Percentiles rank a stretch among this genome's conserved stretches.
Evolutionary conservation across 1,140 invertebrate species (phyloP).

Genomic region (Diprion similis): DNA sequence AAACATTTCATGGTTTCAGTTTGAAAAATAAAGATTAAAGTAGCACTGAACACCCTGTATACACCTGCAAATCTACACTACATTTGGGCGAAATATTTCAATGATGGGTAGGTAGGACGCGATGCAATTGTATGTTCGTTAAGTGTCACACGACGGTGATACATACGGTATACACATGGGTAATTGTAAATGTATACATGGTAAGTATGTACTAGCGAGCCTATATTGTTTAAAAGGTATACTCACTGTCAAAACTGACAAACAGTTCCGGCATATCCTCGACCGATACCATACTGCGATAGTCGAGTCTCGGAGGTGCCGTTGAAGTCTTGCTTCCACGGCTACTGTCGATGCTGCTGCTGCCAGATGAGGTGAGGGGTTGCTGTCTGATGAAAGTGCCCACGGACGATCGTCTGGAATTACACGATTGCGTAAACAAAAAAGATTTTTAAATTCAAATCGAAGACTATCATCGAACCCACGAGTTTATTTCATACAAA

Average conservation of each 20-base stretch:
- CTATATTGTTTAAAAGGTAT: constrained; percentile 12
- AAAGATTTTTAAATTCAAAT: too few species aligned
- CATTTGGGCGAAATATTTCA: too few species aligned
- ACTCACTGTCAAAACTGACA: constrained; percentile 93
- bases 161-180: constrained; percentile 7
- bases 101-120: too few species aligned
- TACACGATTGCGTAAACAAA: background rate
- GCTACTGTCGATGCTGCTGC: constrained; percentile 64
- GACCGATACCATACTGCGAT: constrained; percentile 90
- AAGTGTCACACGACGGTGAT: background rate
- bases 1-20: too few species aligned
- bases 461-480: too few species aligned
- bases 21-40: too few species aligned
- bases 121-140: background rate
- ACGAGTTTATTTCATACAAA: too few species aligned
- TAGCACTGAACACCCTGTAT: too few species aligned
- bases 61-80: too few species aligned
- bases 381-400: constrained; percentile 77
- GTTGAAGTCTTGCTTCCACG: constrained; percentile 65
- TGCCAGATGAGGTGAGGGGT: constrained; percentile 56
- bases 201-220: background rate
- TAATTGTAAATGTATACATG: background rate
- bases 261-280: constrained; percentile 95
- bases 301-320: constrained; percentile 78
- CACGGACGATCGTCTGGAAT: constrained; percentile 77